Base-by-base conservation (phyloP, 2,888 invertebrate genomes). In the Caenorhabditis sp. region DNA sequence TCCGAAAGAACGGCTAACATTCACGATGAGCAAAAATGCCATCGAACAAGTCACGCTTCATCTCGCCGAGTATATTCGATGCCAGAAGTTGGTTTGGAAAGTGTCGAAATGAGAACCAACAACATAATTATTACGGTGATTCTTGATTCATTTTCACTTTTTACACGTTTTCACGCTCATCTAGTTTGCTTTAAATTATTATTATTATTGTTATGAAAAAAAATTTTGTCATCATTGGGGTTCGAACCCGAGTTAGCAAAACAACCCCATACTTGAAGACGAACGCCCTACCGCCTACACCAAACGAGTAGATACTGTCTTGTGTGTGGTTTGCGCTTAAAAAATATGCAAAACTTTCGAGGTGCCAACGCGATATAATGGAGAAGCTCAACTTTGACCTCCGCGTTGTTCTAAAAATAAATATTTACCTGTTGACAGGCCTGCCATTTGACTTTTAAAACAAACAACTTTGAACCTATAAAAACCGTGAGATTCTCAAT, bases 1-100 rank as follows among this genome's bases (percentile, higher is more conserved):
- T 55, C 66, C 84, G 12, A 81, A 83, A 59, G 95, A 95, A 87
- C 94, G 95, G 89, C 91, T 95, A 84, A 90, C 95, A 64, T 95
- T 95, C 86, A 93, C 93, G 78, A 92, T 97, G 90, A 62, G 60
- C 19, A 81, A 79, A 66, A 73, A 76, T 23, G 82, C 88, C 84
- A 88, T 89, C 14, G 83, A 84, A 66, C 82, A 83, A 69, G 81
- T 84, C 58, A 89, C 89, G 2, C 79, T 88, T 54, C 85, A 89
- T 58, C 85, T 89, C 57, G 89, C 89, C 43, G 88, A 88, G 77
- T 89, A 89, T 81, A 89, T 89, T 43, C 69, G 84, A 65, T 84
- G 84, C 61, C 84, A 84, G 61, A 82, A 83, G 64, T 74, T 85
- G 24, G 81, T 85, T 21, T 84, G 83, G 83, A 83, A 84, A 65